Base-by-base conservation (phyloP, 2,113 vertebrate species). In the Actinemys pallida region DNA sequence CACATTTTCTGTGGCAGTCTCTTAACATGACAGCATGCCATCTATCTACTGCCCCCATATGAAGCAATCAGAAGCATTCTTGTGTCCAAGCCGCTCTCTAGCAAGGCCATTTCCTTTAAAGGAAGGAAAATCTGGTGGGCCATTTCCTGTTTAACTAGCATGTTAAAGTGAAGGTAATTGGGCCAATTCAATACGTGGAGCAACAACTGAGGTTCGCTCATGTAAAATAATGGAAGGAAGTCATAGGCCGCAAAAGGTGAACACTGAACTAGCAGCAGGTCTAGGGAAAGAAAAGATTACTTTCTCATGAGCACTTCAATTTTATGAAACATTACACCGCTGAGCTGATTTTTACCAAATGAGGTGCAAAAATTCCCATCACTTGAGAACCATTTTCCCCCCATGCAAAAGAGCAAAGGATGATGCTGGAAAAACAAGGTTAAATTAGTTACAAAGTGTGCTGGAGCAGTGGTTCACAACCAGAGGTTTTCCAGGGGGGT, bases 321-420 rank as follows among this genome's bases (percentile, higher is more conserved):
- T 95, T 94, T 89, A 96, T 88, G 88, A 95, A 95, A 97, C 92
- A 57, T 89, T 91, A 82, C 10, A 31, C 59, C 17, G n/a, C 62
- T 53, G 50, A 91, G 84, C 3, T 88, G 84, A 90, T 91, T 91
- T 93, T 76, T 84, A 92, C 83, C 57, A 97, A 95, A 96, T 81
- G 65, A 91, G 80, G 56, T 90, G 80, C 91, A 92, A 86, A 78
- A 91, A 78, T 39, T 76, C 57, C 24, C n/a, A 79, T 86, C 7
- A 0, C 81, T 94, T 84, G 81, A 90, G 10, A 93, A 91, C 52
- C 79, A 69, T 80, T 62, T 87, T 2, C 12, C 62, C 53, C 65
- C 86, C 54, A 80, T 91, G 76, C 69, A 50, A 42, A 52, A 94
- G 91, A 92, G 95, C 81, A 83, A 94, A 96, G 82, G 8, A 94